phyloP scores from a whole-genome alignment of 1,140 invertebrate species.

The Tetramorium parvispinum region DNA sequence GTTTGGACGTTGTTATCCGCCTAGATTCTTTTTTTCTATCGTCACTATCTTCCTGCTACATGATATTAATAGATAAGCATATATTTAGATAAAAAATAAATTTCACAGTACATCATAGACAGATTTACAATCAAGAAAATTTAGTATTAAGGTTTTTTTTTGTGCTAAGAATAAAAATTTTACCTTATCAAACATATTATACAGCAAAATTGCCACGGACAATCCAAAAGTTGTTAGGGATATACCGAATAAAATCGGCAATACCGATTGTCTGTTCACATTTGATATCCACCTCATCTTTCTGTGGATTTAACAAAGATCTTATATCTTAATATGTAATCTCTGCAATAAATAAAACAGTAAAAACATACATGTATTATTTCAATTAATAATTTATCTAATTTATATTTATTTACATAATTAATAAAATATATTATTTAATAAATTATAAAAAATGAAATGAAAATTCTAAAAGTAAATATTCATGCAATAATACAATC shows the following conservation, averaged over 20 bases:
- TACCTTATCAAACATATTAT: slow-evolving; percentile 83
- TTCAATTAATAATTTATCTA: too few species aligned
- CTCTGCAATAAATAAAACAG: background rate
- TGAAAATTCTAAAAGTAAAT: too few species aligned
- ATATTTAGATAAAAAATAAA: background rate
- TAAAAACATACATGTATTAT: background rate
- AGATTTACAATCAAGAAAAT: slow-evolving; percentile 29
- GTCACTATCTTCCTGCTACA: slow-evolving; percentile 72
- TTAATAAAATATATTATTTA: too few species aligned
- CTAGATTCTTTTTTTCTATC: slow-evolving; percentile 32
- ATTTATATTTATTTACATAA: too few species aligned
- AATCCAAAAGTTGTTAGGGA: slow-evolving; percentile 82
- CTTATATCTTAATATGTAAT: background rate
- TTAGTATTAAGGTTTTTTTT: slow-evolving; percentile 4
- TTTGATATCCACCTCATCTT: slow-evolving; percentile 71
- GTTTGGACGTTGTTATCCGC: slow-evolving; percentile 45
- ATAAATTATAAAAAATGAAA: too few species aligned
- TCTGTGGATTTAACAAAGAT: background rate
- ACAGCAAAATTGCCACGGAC: slow-evolving; percentile 79
- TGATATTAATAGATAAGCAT: background rate
- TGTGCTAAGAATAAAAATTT: slow-evolving; percentile 11
- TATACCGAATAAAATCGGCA: slow-evolving; percentile 80
- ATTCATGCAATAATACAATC: too few species aligned
- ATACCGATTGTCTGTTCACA: slow-evolving; percentile 57
- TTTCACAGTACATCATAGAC: background rate